These are phyloP conservation scores for Platycercus adscitus DNA, from an alignment of 2,113 vertebrate genomes.

Conservation along the genomic window DNA sequence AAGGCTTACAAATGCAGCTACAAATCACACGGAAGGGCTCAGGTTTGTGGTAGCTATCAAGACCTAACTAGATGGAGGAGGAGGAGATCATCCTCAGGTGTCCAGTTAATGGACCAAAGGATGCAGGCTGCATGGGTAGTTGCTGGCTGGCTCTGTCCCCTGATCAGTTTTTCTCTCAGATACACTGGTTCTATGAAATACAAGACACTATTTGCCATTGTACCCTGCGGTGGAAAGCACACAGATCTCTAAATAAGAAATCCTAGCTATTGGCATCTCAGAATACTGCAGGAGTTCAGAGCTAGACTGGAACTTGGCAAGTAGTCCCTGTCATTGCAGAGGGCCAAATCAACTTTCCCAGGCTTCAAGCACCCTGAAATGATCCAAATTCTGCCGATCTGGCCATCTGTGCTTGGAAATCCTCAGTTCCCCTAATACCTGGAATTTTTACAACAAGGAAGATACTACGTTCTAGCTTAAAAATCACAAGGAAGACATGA, in stretches of 20 bases:
- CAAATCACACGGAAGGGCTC: not conserved
- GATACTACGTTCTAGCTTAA: conserved; percentile 1
- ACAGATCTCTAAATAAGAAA: conserved; percentile 60
- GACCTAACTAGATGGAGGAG: not conserved
- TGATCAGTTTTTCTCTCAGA: not conserved
- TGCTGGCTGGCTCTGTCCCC: not conserved
- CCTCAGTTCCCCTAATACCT: conserved; percentile 53
- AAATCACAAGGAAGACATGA: not conserved
- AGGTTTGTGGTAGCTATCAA: not conserved
- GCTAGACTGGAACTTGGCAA: conserved; percentile 65
- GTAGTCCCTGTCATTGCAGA: conserved; percentile 47
- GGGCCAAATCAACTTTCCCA: conserved; percentile 69
- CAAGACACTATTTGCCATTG: conserved; percentile 1
- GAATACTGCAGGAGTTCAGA: conserved; percentile 57
- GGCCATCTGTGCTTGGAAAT: conserved; percentile 68
- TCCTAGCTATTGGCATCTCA: conserved; percentile 44
- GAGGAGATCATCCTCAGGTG: not conserved
- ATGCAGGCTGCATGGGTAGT: not conserved
- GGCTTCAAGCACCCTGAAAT: conserved; percentile 58
- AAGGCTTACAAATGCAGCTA: not conserved
- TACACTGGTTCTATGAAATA: not conserved
- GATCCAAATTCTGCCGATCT: conserved; percentile 62
- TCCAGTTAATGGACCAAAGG: not conserved
- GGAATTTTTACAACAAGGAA: conserved; percentile 56
- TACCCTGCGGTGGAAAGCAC: conserved; percentile 29